Conservation (phyloP, 2,113 vertebrate species). For the Barbus barbus region DNA sequence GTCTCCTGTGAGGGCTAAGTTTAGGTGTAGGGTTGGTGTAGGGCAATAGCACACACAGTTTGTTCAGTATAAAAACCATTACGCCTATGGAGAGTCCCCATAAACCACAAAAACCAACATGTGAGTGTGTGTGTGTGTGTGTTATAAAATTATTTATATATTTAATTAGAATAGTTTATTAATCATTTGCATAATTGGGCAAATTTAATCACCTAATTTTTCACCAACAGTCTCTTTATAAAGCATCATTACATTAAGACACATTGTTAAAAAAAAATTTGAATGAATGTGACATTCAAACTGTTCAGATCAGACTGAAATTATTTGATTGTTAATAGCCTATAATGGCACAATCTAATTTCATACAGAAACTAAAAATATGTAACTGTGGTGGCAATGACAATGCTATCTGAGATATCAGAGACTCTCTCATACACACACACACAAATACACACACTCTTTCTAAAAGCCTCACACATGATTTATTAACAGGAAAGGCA, state of each 20-base stretch:
- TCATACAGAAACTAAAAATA: neutral
- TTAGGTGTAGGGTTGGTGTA: too few relatives aligned
- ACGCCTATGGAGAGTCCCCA: too few relatives aligned
- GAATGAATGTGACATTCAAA: neutral
- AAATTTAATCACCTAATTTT: too few relatives aligned
- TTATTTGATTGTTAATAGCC: too few relatives aligned
- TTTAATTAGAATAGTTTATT: too few relatives aligned
- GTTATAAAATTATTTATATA: too few relatives aligned
- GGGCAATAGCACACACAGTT: too few relatives aligned
- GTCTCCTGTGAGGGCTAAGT: too few relatives aligned
- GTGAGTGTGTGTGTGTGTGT: too few relatives aligned
- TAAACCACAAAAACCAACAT: too few relatives aligned
- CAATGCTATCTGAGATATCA: neutral
- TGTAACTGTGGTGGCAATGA: neutral
- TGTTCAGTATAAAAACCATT: too few relatives aligned
- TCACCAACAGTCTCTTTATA: neutral
- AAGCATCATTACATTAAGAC: neutral
- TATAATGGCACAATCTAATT: neutral
- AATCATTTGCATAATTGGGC: too few relatives aligned
- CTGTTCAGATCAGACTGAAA: neutral
- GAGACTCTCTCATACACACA: neutral
- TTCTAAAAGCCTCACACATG: slow-evolving; percentile 23
- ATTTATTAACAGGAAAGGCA: slow-evolving; percentile 37
- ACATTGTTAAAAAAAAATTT: neutral
- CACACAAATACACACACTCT: neutral